Evolutionary conservation across 1,140 invertebrate species (phyloP), one percentile per base, ranked within the genome.

Genomic region (Eriocheir sinensis): DNA sequence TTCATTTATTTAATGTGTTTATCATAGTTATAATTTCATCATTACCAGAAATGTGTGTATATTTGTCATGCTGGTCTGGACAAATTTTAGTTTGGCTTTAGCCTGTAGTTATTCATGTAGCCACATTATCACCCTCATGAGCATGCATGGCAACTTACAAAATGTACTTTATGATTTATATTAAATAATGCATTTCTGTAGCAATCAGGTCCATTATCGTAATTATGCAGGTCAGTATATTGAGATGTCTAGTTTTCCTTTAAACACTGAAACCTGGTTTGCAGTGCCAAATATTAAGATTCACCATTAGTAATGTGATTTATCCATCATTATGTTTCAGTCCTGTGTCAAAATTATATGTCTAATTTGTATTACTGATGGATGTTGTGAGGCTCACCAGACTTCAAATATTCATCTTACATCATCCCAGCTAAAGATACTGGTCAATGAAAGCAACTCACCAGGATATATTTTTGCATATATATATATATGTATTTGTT

Each of bases 381-480:
- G 60, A 21, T 72, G n/a, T 72, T 72, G 60, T 72, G 60, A 72
- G 60, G 8, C 3, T n/a, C 60, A 72, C 60, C 17, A 72, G 60
- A 72, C 60, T n/a, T 72, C 60, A 27, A n/a, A 21, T 72, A 72
- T 72, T 72, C 21, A 72, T n/a, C 60, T 72, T 72, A n/a, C 60
- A n/a, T 72, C 60, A 72, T 72, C 60, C n/a, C 60, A 6, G 60
- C 60, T 72, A 72, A 72, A 72, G 60, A 72, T 21, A 72, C 27
- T 72, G 60, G 60, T 21, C 60, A 72, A n/a, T 72, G 60, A n/a
- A 72, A 72, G 60, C 60, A 72, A 72, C 60, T n/a, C n/a, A n/a
- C 60, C 60, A 72, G n/a, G 60, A 72, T 72, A 72, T 72, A 72
- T 72, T 72, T 72, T 72, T 72, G 60, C 60, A 72, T 72, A n/a